Conservation (phyloP, 2,888 invertebrate genomes). For the Drosophila atripex region DNA sequence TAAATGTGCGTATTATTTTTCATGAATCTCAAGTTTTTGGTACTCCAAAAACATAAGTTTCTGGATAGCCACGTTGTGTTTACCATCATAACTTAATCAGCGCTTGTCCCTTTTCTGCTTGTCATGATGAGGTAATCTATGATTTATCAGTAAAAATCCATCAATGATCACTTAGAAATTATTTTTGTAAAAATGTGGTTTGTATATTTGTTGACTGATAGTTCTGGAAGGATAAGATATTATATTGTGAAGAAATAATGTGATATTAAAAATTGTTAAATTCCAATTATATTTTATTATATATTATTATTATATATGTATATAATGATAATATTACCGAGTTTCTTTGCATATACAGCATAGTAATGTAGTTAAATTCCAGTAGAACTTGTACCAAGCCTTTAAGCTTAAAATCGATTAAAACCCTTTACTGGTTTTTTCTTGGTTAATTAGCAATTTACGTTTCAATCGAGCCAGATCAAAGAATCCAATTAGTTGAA, state of each 20-base stretch:
- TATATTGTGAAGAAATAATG: not conserved
- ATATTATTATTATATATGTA: too few relatives aligned
- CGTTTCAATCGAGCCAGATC: conserved; percentile 10
- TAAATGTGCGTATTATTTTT: conserved; percentile 1
- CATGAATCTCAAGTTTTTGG: not conserved
- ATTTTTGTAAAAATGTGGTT: not conserved
- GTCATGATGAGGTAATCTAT: conserved; percentile 1
- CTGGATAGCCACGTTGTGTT: not conserved
- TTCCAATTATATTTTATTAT: too few relatives aligned
- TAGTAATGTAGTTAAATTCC: not conserved
- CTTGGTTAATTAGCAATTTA: conserved; percentile 3
- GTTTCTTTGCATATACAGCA: not conserved
- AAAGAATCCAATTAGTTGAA: conserved; percentile 44
- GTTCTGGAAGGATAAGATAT: not conserved
- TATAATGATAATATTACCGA: too few relatives aligned
- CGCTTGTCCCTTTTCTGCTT: not conserved
- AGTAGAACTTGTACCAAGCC: not conserved
- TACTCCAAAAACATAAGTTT: not conserved
- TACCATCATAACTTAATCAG: conserved; percentile 1
- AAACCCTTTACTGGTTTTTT: conserved; percentile 6
- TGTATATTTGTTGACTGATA: not conserved
- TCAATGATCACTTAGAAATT: not conserved
- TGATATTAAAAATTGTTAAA: not conserved
- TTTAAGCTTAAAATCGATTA: not conserved
- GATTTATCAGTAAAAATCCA: conserved; percentile 1